phyloP scores from a whole-genome alignment of 53 echinoderm and acorn worm species.

The Patiria pectinifera region DNA sequence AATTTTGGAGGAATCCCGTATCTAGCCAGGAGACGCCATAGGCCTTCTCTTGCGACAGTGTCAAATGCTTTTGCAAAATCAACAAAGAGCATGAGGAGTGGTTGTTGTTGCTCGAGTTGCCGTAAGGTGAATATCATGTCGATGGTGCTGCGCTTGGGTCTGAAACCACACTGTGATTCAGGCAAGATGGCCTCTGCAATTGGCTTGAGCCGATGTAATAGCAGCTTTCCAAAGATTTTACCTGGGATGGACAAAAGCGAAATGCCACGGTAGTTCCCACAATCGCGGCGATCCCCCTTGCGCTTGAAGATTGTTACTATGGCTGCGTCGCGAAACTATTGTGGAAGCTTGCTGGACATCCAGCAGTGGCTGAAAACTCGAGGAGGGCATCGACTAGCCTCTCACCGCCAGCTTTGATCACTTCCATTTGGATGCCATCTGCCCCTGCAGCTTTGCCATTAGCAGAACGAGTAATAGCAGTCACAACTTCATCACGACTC shows the following conservation, averaged over 20 bases:
- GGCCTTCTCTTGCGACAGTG: no score
- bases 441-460: constrained; percentile 3
- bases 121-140: constrained; percentile 46
- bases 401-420: no score
- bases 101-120: constrained; percentile 37
- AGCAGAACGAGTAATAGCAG: constrained; percentile 19
- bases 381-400: no score
- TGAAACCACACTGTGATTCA: constrained; percentile 49
- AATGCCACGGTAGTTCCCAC: constrained; percentile 29
- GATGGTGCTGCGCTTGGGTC: constrained; percentile 13
- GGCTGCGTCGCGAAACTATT: neutral
- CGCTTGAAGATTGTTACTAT: neutral
- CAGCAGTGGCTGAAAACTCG: no score
- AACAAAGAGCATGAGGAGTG: constrained; percentile 19
- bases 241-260: constrained; percentile 19
- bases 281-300: neutral
- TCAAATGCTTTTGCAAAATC: neutral
- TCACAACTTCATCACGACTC: constrained; percentile 2
- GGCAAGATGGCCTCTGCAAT: constrained; percentile 20
- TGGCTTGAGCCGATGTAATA: constrained; percentile 1
- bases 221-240: constrained; percentile 26
- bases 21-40: neutral
- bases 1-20: constrained; percentile 34
- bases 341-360: no score
- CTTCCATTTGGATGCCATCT: neutral